These are phyloP conservation scores for Petrophora chlorosata DNA, from an alignment of 2,888 invertebrate species.

Conservation along the genomic window DNA sequence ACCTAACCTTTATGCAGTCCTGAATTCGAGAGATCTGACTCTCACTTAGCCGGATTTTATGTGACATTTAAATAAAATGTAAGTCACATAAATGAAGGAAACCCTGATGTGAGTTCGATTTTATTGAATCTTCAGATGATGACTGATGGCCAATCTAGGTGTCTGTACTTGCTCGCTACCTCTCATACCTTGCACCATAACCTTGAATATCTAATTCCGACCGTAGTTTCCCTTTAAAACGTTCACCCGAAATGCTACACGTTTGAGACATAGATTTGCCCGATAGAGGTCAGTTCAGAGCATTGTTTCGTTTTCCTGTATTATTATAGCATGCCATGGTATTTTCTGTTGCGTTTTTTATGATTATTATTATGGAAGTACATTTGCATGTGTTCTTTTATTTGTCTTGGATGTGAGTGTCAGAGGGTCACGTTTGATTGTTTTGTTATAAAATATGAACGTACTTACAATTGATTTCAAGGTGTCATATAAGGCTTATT, in stretches of 20 bases:
- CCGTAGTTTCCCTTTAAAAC: constrained; percentile 71
- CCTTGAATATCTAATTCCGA: constrained; percentile 68
- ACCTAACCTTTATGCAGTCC: too few relatives aligned
- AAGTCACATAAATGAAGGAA: too few relatives aligned
- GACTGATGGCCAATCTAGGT: too few relatives aligned
- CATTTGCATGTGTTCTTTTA: constrained; percentile 23
- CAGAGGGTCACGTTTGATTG: constrained; percentile 14
- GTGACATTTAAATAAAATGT: too few relatives aligned
- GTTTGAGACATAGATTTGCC: constrained; percentile 69
- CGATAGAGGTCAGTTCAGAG: constrained; percentile 62
- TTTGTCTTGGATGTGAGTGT: constrained; percentile 19
- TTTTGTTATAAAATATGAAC: too few relatives aligned
- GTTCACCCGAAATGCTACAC: constrained; percentile 72
- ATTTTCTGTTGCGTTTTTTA: constrained; percentile 37
- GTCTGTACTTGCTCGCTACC: too few relatives aligned
- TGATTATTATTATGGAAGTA: constrained; percentile 26
- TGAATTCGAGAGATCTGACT: too few relatives aligned
- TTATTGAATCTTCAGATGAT: too few relatives aligned
- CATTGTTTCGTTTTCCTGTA: constrained; percentile 69
- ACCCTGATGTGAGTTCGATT: too few relatives aligned
- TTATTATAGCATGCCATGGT: constrained; percentile 44
- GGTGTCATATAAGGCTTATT: too few relatives aligned
- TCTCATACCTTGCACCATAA: constrained; percentile 40
- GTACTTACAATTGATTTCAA: too few relatives aligned
- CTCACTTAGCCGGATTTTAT: too few relatives aligned